Evolutionary conservation across 2,888 invertebrate genomes (phyloP), one percentile per base, ranked within the genome.

Genomic region (Palloptera scutellata): DNA sequence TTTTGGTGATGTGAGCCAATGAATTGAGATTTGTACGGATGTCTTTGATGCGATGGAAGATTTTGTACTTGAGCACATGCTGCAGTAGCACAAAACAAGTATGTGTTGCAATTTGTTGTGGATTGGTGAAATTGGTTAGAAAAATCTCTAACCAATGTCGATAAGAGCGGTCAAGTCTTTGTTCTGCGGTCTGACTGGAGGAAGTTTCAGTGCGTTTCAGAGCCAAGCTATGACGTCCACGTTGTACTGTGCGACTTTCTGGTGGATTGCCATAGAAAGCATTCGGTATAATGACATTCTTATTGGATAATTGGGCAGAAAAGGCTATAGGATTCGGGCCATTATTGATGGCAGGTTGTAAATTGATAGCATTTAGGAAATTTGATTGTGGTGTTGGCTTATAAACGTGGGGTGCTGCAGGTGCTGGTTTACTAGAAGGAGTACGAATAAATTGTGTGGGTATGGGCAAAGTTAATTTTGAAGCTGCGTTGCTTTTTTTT

Each of bases 91-190:
- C 75, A 60, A 76, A 73, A 48, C 74, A 76, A 0, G 76, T 71
- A 61, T 77, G 75, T 12, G 77, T 74, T 3, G 76, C 74, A 10
- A 75, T 70, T 62, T 76, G 75, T n/a, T 72, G 72, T 0, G 78
- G 74, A 64, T 74, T 76, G 15, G 75, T 70, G 67, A 79, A 76
- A 45, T 78, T 73, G 11, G 71, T 72, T 12, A 79, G 54, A 57
- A 78, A 79, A 69, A 71, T 74, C 2, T 78, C 75, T 11, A 79
- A 69, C 79, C 78, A 79, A 48, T 73, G 73, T n/a, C 55, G 59
- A 57, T 72, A 68, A 51, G 68, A 62, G 3, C 64, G 68, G 20
- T 70, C 72, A 1, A 53, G 13, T 45, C 67, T 41, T 20, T 64
- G 59, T 43, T 58, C 42, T 17, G 64, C 15, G 6, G 43, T 42